phyloP scores from a whole-genome alignment of 2,888 invertebrate genomes.

The Tetanocera ferruginea region DNA sequence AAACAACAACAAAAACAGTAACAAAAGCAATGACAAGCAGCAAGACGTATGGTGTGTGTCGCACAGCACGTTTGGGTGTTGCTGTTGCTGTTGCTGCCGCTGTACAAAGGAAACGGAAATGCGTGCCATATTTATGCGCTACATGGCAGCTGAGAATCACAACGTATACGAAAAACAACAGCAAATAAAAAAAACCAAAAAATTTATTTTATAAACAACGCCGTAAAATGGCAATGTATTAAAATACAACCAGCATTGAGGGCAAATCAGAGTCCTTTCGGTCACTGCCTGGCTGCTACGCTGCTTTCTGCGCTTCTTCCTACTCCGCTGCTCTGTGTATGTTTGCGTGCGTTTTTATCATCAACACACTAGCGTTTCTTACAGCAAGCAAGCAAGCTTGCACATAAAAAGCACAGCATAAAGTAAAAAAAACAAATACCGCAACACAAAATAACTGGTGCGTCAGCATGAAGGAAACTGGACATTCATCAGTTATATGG shows the following conservation, averaged over 20 bases:
- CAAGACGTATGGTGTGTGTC: too few species aligned
- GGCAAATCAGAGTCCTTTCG: background rate
- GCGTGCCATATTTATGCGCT: slow-evolving; percentile 14
- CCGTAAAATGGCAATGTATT: background rate
- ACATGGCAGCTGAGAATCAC: background rate
- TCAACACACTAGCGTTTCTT: background rate
- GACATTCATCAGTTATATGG: too few species aligned
- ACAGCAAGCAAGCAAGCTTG: background rate
- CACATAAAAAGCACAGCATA: background rate
- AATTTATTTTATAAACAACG: background rate
- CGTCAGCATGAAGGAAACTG: background rate
- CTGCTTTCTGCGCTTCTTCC: background rate
- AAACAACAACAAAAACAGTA: background rate
- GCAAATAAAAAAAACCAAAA: background rate
- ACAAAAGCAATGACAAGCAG: background rate
- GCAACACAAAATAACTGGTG: background rate
- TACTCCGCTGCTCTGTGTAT: too few species aligned
- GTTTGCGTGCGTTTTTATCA: background rate
- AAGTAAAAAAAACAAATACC: background rate
- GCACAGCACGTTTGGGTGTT: too few species aligned
- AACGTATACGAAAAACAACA: background rate
- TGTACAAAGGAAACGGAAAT: slow-evolving; percentile 1
- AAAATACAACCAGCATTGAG: background rate
- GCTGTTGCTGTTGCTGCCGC: background rate
- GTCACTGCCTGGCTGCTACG: background rate